A percentile compares a stretch with the other conserved stretches of the same genome.
Evolutionary conservation across 2,888 invertebrate species (phyloP).

Genomic region (Drosophila peninsularis): DNA sequence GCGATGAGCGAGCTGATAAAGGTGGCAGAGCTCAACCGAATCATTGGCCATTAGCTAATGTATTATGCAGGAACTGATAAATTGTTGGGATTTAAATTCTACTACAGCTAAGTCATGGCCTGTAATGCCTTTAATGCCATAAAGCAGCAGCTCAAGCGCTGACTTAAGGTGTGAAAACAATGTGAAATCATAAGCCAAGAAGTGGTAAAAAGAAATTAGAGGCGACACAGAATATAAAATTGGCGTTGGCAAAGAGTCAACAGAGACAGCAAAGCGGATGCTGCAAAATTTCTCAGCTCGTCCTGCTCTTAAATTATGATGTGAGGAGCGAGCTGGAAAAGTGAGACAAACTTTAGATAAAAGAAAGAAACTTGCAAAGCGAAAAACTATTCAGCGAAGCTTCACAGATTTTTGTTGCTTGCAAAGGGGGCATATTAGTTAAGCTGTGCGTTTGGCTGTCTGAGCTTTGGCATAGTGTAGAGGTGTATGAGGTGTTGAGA

Average conservation of each 20-base stretch:
- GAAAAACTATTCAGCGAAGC: background rate
- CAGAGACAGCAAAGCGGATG: conserved; percentile 6
- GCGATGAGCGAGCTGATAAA: background rate
- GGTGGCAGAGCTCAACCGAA: background rate
- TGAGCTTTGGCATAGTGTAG: no score
- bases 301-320: conserved; percentile 2
- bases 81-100: background rate
- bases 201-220: background rate
- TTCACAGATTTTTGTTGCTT: background rate
- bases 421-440: background rate
- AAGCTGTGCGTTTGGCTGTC: no score
- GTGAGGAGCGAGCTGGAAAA: background rate
- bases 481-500: no score
- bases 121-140: background rate
- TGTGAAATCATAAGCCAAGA: background rate
- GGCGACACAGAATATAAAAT: background rate
- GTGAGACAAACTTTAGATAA: background rate
- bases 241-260: conserved; percentile 4
- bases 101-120: no score
- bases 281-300: background rate
- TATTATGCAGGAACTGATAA: background rate
- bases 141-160: background rate
- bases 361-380: background rate
- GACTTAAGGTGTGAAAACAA: conserved; percentile 1
- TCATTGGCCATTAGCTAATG: background rate